A percentile compares a stretch with the other conserved stretches of the same genome.
These are phyloP conservation scores for Chelonoidis abingdonii DNA, from an alignment of 2,113 vertebrate species.

Conservation along the genomic window DNA sequence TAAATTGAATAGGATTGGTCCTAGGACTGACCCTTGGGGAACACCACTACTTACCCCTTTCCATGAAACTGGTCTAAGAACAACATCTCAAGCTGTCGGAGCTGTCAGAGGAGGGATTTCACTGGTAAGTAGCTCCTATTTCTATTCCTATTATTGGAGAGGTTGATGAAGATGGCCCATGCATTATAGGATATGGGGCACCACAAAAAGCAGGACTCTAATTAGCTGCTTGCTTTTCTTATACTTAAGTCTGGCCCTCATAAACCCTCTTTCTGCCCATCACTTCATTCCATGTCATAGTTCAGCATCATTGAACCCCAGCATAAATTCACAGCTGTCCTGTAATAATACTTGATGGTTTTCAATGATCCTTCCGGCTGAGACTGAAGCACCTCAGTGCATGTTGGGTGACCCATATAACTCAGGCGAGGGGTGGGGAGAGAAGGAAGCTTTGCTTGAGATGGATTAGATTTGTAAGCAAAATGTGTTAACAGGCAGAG, in stretches of 20 bases:
- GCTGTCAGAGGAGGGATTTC: background rate
- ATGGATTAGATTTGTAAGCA: background rate
- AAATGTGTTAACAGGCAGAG: background rate
- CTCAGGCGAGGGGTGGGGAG: background rate
- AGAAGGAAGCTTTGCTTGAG: background rate
- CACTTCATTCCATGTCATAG: background rate
- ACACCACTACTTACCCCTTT: no score
- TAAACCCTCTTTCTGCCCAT: background rate
- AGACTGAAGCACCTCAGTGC: background rate
- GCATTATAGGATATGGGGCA: background rate
- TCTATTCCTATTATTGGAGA: background rate
- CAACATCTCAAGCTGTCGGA: background rate
- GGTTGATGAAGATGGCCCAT: background rate
- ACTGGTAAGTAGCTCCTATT: background rate
- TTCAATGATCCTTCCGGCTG: background rate
- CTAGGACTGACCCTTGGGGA: no score
- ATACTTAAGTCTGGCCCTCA: background rate
- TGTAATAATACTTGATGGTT: background rate
- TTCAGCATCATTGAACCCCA: background rate
- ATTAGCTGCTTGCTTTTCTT: background rate
- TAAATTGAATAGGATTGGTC: no score
- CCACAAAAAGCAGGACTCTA: background rate
- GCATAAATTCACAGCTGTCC: background rate
- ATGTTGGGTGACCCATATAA: background rate
- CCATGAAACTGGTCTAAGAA: background rate